Percentiles rank a stretch among this genome's conserved stretches.
These are phyloP conservation scores for Boulengeromyrus knoepffleri DNA, from an alignment of 2,113 vertebrate genomes.

Conservation along the genomic window DNA sequence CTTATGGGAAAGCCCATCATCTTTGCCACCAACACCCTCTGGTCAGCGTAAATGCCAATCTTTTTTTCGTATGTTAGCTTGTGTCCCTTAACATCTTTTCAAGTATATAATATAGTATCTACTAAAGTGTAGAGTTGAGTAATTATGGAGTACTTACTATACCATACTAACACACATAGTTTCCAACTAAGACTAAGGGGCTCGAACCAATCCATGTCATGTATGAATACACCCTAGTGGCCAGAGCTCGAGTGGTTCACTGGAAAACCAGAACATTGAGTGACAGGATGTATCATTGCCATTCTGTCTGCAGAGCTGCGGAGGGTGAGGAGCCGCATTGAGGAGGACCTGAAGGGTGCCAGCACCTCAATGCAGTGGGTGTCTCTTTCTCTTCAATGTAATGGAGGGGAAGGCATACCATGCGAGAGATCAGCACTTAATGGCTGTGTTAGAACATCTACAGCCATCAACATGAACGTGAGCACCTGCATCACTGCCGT, in stretches of 20 bases:
- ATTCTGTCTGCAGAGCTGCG: slow-evolving; percentile 53
- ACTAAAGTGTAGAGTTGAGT: neutral
- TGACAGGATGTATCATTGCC: neutral
- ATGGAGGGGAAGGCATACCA: neutral
- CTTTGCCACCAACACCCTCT: neutral
- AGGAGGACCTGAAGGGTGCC: slow-evolving; percentile 45
- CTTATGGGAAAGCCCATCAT: neutral
- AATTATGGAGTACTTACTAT: neutral
- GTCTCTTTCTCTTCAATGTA: neutral
- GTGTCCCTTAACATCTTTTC: neutral
- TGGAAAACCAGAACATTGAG: neutral
- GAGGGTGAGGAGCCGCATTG: slow-evolving; percentile 53
- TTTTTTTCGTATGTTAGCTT: neutral
- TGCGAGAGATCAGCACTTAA: neutral
- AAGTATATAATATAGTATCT: neutral
- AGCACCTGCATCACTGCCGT: neutral
- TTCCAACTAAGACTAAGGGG: neutral
- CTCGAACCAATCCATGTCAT: neutral
- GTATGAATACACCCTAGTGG: neutral
- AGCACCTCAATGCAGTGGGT: neutral
- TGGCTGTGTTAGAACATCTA: neutral
- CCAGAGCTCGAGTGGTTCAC: neutral
- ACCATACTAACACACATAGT: neutral
- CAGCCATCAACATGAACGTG: neutral
- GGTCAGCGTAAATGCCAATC: neutral